Evolutionary conservation across 2,113 vertebrate genomes (phyloP).

Genomic region (Prinia subflava): DNA sequence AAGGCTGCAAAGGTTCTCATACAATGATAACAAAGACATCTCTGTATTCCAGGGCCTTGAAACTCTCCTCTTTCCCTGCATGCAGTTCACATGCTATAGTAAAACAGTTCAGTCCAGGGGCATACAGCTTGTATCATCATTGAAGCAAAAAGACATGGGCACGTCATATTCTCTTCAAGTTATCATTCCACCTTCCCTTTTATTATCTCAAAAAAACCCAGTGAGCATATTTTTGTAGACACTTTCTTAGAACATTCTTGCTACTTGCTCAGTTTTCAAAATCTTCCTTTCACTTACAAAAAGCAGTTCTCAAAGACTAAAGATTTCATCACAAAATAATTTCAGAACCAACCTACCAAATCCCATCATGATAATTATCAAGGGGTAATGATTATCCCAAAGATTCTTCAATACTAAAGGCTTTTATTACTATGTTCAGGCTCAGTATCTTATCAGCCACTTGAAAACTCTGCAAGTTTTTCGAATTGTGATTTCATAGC

Average conservation of each 20-base stretch:
- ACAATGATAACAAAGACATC: neutral
- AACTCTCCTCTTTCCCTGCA: neutral
- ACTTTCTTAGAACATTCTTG: neutral
- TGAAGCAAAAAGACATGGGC: neutral
- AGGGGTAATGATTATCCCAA: neutral
- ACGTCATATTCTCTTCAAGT: neutral
- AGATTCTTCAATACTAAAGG: neutral
- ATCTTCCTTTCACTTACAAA: neutral
- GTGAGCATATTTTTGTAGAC: neutral
- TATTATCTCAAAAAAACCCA: neutral
- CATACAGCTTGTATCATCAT: fast-evolving
- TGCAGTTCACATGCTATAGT: neutral
- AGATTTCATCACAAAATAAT: neutral
- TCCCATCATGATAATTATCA: neutral
- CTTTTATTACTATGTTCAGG: neutral
- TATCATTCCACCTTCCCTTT: neutral
- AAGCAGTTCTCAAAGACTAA: neutral
- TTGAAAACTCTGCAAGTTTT: neutral
- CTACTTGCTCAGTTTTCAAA: neutral
- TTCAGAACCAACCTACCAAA: neutral
- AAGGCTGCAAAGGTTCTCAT: neutral
- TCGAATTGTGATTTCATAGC: neutral
- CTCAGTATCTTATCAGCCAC: neutral
- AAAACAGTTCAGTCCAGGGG: neutral
- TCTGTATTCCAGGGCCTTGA: neutral